These are phyloP conservation scores for Semotilus atromaculatus DNA, from an alignment of 2,797 vertebrate genomes.

Conservation along the genomic window DNA sequence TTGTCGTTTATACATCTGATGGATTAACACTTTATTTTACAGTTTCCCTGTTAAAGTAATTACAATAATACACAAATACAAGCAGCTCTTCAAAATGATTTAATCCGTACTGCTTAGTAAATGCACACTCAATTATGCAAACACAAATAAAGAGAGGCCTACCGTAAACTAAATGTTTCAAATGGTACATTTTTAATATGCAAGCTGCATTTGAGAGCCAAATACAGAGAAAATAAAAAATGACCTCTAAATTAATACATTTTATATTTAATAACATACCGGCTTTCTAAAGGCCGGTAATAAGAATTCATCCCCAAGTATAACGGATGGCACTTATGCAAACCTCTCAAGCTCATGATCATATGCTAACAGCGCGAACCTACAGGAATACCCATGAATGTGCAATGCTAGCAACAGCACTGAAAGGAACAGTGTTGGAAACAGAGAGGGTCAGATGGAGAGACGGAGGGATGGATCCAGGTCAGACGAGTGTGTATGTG, in stretches of 20 bases:
- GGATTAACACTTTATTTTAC: constrained; percentile 25
- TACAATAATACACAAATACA: not conserved
- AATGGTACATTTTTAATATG: not conserved
- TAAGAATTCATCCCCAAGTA: not conserved
- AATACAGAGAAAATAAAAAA: not conserved
- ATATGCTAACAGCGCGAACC: not conserved
- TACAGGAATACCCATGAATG: not conserved
- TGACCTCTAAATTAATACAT: not conserved
- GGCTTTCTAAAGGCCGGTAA: not conserved
- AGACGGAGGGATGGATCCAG: constrained; percentile 24
- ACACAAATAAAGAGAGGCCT: not conserved
- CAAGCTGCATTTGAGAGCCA: not conserved
- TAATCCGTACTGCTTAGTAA: not conserved
- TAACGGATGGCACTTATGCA: not conserved
- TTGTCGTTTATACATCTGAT: constrained; percentile 15
- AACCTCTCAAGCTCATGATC: not conserved
- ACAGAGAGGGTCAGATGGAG: constrained; percentile 20
- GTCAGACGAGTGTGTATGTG: constrained; percentile 34
- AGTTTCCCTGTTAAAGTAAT: not conserved
- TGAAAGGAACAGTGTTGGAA: not conserved
- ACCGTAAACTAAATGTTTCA: not conserved
- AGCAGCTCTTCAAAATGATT: not conserved
- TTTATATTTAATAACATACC: not conserved
- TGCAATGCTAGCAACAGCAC: not conserved
- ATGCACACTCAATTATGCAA: not conserved